These are phyloP conservation scores for Mustela nigripes DNA, from an alignment of 2,113 vertebrate species.

Conservation along the genomic window DNA sequence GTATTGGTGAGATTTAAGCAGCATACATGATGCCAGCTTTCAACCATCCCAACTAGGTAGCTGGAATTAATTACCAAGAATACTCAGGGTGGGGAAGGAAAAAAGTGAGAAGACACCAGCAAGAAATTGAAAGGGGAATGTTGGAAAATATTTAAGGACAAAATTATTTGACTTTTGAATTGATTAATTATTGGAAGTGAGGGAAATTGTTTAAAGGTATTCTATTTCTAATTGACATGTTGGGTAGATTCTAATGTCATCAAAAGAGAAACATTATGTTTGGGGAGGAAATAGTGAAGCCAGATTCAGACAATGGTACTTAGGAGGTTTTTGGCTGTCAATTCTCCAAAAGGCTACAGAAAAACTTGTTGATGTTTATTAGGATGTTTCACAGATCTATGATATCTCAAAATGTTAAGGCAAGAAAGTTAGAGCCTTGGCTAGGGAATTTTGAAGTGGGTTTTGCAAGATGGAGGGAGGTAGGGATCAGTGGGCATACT, in stretches of 20 bases:
- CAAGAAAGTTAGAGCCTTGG: neutral
- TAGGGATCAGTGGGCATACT: neutral
- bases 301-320: neutral
- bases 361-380: neutral
- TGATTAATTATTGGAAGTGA: neutral
- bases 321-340: neutral
- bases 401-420: neutral
- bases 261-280: neutral
- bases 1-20: neutral
- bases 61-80: neutral
- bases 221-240: neutral
- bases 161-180: neutral
- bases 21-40: neutral
- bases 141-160: neutral
- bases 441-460: neutral
- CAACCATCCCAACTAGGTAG: neutral
- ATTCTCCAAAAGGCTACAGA: neutral
- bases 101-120: neutral
- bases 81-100: neutral
- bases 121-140: neutral
- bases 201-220: neutral
- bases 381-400: neutral
- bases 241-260: neutral
- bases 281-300: neutral
- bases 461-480: neutral